phyloP scores from a whole-genome alignment of 2,113 vertebrate genomes.

The Siniperca knerii region DNA sequence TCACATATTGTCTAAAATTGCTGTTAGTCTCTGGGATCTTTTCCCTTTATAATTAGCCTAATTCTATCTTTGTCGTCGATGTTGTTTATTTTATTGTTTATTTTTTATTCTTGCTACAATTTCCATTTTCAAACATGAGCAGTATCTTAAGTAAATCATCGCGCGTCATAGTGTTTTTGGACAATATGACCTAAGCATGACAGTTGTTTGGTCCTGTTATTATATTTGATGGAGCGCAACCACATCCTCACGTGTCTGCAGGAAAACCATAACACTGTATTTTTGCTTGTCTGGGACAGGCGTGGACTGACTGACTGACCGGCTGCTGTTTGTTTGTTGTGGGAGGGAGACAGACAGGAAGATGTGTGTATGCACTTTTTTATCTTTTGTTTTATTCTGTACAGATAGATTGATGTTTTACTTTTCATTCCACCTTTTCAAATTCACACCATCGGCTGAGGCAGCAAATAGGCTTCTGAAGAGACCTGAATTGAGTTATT shows the following conservation, averaged over 20 bases:
- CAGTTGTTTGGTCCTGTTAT: constrained; percentile 68
- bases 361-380: background rate
- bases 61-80: background rate
- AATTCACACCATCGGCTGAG: background rate
- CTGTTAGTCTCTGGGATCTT: background rate
- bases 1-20: background rate
- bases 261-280: constrained; percentile 54
- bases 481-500: constrained; percentile 11
- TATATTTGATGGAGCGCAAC: constrained; percentile 65
- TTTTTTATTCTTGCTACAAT: background rate
- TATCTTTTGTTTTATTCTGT: background rate
- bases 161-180: constrained; percentile 60
- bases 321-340: constrained; percentile 52
- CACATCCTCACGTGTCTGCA: constrained; percentile 74
- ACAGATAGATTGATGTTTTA: background rate
- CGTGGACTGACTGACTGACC: constrained; percentile 41
- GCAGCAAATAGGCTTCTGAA: background rate
- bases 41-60: background rate
- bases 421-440: background rate
- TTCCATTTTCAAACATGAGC: constrained; percentile 22
- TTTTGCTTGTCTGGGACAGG: constrained; percentile 58
- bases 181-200: constrained; percentile 60
- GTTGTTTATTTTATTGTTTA: background rate
- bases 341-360: background rate
- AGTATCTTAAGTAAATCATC: constrained; percentile 46